phyloP scores from a whole-genome alignment of 2,888 invertebrate species.

The Hedychridium roseum region DNA sequence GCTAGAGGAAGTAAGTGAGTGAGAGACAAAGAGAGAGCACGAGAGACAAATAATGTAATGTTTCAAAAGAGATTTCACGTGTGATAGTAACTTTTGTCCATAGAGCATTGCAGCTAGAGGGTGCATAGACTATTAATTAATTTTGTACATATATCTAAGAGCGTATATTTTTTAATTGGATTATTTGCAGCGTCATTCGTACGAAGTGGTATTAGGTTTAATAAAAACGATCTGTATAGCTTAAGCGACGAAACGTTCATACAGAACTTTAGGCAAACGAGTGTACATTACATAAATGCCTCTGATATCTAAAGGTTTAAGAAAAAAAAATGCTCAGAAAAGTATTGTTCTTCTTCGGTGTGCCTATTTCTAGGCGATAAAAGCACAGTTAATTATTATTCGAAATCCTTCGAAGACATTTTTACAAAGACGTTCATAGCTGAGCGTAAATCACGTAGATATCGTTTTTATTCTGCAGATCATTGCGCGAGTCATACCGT shows the following conservation, averaged over 20 bases:
- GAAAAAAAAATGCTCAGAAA: constrained; percentile 17
- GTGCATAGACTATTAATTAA: constrained; percentile 26
- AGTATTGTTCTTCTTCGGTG: constrained; percentile 18
- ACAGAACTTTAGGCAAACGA: constrained; percentile 28
- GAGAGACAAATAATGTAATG: constrained; percentile 7
- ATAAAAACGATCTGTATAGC: constrained; percentile 32
- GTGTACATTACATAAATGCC: constrained; percentile 33
- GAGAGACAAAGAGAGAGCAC: constrained; percentile 16
- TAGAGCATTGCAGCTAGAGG: constrained; percentile 23
- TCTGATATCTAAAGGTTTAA: too few relatives aligned
- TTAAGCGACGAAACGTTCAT: constrained; percentile 31
- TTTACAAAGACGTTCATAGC: too few relatives aligned
- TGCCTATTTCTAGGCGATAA: constrained; percentile 6
- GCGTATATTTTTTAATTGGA: constrained; percentile 48
- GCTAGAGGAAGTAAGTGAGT: background rate
- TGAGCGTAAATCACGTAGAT: too few relatives aligned
- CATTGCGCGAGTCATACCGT: constrained; percentile 33
- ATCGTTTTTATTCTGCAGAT: too few relatives aligned
- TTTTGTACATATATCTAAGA: constrained; percentile 46
- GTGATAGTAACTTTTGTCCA: constrained; percentile 22
- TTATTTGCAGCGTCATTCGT: constrained; percentile 35
- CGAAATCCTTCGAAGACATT: background rate
- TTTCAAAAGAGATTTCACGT: constrained; percentile 11
- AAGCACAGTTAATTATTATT: too few relatives aligned
- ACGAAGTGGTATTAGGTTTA: constrained; percentile 34